phyloP scores from a whole-genome alignment of 1,140 invertebrate genomes.

The Zaprionus gabonicus region DNA sequence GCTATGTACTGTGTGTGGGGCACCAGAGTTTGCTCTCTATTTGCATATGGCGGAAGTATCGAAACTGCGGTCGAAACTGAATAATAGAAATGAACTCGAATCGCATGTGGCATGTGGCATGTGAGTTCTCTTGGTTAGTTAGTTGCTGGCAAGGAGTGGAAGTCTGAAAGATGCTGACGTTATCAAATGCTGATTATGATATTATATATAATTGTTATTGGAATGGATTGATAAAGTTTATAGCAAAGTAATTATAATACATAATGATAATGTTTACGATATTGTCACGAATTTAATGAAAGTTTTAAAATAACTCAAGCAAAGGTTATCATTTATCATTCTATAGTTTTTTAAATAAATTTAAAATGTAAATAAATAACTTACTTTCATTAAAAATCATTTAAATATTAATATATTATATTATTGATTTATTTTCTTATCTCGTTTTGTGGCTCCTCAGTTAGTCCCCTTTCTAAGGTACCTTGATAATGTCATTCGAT shows the following conservation, averaged over 20 bases:
- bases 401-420: not conserved
- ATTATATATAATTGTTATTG: too few species aligned
- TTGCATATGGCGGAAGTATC: slow-evolving; percentile 7
- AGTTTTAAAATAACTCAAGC: too few species aligned
- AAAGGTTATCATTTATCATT: too few species aligned
- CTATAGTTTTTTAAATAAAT: too few species aligned
- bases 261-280: too few species aligned
- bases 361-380: too few species aligned
- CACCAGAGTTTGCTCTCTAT: slow-evolving; percentile 11
- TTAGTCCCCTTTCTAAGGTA: not conserved
- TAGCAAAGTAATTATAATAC: too few species aligned
- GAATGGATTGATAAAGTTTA: too few species aligned
- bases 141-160: not conserved
- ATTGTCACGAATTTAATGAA: too few species aligned
- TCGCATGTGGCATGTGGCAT: not conserved
- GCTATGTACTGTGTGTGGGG: slow-evolving; percentile 8
- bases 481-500: not conserved
- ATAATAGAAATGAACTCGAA: slow-evolving; percentile 3
- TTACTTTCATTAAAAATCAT: too few species aligned
- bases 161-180: too few species aligned
- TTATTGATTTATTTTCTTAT: not conserved
- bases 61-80: slow-evolving; percentile 1
- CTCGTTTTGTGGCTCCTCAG: not conserved
- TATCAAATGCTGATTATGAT: too few species aligned
- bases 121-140: not conserved